These are phyloP conservation scores for Helostoma temminkii DNA, from an alignment of 2,797 vertebrate species.

Conservation along the genomic window DNA sequence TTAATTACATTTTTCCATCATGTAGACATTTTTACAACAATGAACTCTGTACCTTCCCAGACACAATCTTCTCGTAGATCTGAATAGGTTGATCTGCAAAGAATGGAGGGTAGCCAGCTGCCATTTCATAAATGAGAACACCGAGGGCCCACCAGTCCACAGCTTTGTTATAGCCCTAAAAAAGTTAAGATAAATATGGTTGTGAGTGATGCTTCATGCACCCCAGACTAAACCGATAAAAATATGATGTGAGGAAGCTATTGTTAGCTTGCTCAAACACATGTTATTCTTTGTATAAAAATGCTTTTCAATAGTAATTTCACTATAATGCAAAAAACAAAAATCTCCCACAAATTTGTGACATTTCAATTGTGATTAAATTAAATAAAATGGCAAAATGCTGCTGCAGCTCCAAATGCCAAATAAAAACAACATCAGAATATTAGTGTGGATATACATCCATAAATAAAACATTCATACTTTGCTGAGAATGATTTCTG, in stretches of 20 bases:
- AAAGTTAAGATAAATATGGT: background rate
- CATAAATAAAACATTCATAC: slow-evolving; percentile 70
- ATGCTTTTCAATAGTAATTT: background rate
- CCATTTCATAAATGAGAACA: slow-evolving; percentile 99
- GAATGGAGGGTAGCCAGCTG: slow-evolving; percentile 98
- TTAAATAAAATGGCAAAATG: background rate
- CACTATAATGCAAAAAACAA: background rate
- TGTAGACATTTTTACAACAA: background rate
- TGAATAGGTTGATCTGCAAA: slow-evolving; percentile 99
- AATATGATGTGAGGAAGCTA: background rate
- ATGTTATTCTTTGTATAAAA: background rate
- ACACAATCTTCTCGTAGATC: slow-evolving; percentile 99
- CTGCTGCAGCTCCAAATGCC: background rate
- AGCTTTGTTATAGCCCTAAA: slow-evolving; percentile 98
- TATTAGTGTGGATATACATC: background rate
- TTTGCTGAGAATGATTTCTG: slow-evolving; percentile 99
- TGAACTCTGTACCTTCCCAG: slow-evolving; percentile 90
- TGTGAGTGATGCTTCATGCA: background rate
- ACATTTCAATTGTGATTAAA: background rate
- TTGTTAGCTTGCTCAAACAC: background rate
- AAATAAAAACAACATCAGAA: background rate
- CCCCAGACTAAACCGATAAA: background rate
- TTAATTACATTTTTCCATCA: background rate
- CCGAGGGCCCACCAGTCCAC: slow-evolving; percentile 99
- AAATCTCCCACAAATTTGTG: background rate